Evolutionary conservation across 2,888 invertebrate species (phyloP).

Genomic region (Drosophila niveifrons): DNA sequence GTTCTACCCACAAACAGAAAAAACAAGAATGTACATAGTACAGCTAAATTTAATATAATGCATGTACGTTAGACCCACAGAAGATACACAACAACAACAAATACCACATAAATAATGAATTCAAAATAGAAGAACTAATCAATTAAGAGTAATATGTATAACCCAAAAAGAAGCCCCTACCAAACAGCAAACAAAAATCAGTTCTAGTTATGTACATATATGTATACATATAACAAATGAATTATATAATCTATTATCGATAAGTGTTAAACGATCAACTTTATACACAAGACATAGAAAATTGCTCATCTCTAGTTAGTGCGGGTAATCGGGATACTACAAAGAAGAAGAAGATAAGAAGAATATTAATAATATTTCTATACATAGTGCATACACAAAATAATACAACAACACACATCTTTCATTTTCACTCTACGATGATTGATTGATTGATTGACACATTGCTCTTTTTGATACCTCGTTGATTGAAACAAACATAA

Average conservation of each 20-base stretch:
- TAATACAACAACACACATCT: background rate
- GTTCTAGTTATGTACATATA: slow-evolving; percentile 26
- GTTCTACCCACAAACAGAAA: slow-evolving; percentile 44
- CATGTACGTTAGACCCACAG: slow-evolving; percentile 51
- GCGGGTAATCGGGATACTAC: slow-evolving; percentile 35
- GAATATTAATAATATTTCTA: slow-evolving; percentile 1
- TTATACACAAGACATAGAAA: slow-evolving; percentile 26
- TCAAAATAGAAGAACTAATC: slow-evolving; percentile 5
- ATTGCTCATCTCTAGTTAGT: slow-evolving; percentile 49
- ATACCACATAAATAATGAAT: background rate
- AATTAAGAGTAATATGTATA: slow-evolving; percentile 10
- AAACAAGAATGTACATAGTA: slow-evolving; percentile 52
- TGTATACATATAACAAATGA: slow-evolving; percentile 20
- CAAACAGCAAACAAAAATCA: slow-evolving; percentile 23
- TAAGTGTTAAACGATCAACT: slow-evolving; percentile 27
- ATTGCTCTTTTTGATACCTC: slow-evolving; percentile 64
- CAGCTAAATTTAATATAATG: slow-evolving; percentile 25
- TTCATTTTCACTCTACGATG: background rate
- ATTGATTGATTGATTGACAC: slow-evolving; percentile 8
- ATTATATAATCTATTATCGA: slow-evolving; percentile 4
- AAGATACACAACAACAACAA: slow-evolving; percentile 14
- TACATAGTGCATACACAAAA: slow-evolving; percentile 7
- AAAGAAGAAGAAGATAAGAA: slow-evolving; percentile 4
- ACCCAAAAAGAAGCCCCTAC: slow-evolving; percentile 15
- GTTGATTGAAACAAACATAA: background rate